Conservation (phyloP, 1,140 invertebrate species). For the Wasmannia auropunctata region DNA sequence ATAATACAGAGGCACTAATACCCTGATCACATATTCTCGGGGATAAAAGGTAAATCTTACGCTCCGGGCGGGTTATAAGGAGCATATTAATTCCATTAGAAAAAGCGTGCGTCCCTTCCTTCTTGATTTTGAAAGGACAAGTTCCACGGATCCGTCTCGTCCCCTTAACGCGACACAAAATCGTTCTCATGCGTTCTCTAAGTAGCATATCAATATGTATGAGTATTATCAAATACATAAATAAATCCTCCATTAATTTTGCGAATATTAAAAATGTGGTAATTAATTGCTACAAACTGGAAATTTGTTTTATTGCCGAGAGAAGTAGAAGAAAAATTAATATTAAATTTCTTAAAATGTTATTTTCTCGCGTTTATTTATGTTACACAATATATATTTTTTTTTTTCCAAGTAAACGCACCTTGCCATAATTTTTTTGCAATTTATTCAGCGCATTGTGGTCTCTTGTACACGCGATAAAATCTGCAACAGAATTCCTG, state of each 20-base stretch:
- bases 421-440: not conserved
- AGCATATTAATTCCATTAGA: conserved; percentile 79
- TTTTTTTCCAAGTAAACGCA: not conserved
- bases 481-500: conserved; percentile 22
- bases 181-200: conserved; percentile 53
- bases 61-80: conserved; percentile 80
- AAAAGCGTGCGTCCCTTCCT: conserved; percentile 63
- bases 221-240: not conserved
- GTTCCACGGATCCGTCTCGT: conserved; percentile 5
- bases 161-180: conserved; percentile 30
- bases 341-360: not conserved
- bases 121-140: conserved; percentile 49
- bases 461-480: conserved; percentile 9
- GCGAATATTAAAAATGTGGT: not conserved
- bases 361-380: not conserved
- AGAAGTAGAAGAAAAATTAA: not conserved
- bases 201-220: not conserved
- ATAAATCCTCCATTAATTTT: not conserved
- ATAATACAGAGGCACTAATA: conserved; percentile 84
- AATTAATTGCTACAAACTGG: not conserved
- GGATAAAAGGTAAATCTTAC: conserved; percentile 83
- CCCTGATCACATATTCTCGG: conserved; percentile 85
- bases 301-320: not conserved
- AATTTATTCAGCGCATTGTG: not conserved
- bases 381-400: not conserved